phyloP scores from a whole-genome alignment of 2,888 invertebrate genomes.

The Lycocerus yunnanus region DNA sequence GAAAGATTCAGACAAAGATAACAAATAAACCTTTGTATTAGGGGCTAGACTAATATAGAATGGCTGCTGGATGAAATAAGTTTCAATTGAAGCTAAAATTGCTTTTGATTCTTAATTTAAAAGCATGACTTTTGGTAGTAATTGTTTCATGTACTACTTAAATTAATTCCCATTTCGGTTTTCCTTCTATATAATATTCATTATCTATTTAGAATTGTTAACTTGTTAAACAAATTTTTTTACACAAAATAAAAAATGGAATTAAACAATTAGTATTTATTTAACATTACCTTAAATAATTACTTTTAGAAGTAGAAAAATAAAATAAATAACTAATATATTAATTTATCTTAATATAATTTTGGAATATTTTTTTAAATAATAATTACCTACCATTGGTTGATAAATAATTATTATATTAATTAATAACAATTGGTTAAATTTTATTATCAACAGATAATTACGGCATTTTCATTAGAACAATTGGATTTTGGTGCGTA shows the following conservation, averaged over 20 bases:
- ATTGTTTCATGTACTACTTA: background rate
- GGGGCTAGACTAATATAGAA: background rate
- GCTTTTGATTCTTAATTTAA: background rate
- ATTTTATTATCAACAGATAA: no score
- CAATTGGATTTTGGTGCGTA: background rate
- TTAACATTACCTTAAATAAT: no score
- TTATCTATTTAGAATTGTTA: background rate
- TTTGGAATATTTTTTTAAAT: background rate
- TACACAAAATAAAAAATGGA: background rate
- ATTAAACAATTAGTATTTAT: no score
- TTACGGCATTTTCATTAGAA: background rate
- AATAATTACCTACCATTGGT: background rate
- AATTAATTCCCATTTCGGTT: background rate
- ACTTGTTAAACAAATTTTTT: background rate
- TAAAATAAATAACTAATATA: no score
- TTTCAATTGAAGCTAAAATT: background rate
- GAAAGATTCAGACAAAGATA: background rate
- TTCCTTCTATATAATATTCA: background rate
- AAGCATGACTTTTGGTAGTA: background rate
- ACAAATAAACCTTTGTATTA: background rate
- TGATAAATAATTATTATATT: no score
- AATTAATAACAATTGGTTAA: no score
- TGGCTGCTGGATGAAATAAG: background rate
- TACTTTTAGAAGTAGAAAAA: no score
- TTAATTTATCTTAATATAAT: background rate